Base-by-base conservation (phyloP, 2,888 invertebrate genomes). In the Empis livida region DNA sequence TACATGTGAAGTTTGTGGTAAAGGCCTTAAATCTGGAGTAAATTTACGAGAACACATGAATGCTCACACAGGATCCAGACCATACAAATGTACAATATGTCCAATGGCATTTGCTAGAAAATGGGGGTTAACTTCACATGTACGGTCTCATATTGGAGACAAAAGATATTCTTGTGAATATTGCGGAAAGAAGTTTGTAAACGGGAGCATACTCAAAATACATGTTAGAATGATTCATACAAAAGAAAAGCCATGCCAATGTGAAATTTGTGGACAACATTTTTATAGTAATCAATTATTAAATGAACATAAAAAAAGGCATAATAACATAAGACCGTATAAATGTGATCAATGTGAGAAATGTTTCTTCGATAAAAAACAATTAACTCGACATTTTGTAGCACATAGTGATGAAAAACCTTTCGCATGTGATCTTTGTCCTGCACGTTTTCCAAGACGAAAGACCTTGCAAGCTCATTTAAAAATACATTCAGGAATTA, bases 251-350 rank as follows among this genome's bases (percentile, higher is more conserved):
- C 49, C 43, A 31, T 75, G 71, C 56, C 62, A 67, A 0, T 81
- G 80, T 57, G 60, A 67, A 1, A 69, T 73, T 52, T 81, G 80
- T 62, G 73, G 70, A 45, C 77, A 78, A 57, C 71, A 72, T 5
- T 81, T 80, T 60, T 72, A 72, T 57, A 77, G 73, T 54, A 61
- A 70, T 50, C 70, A 75, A 15, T 72, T 76, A 8, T 62, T 80
- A 8, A 74, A 75, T 49, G 72, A 77, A 43, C 82, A 82, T 61
- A 61, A 65, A 20, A 62, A 77, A 40, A 78, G 75, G 10, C 82
- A 82, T 62, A 73, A 74, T 1, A 75, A 73, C 46, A 76, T 76
- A 56, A 73, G 76, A 41, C 80, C 80, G 0, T 78, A 72, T 61
- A 63, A 66, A 13, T 82, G 82, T 58, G 65, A 69, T 39, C 64